phyloP scores from a whole-genome alignment of 2,113 vertebrate species.

The Speoplatyrhinus poulsoni region DNA sequence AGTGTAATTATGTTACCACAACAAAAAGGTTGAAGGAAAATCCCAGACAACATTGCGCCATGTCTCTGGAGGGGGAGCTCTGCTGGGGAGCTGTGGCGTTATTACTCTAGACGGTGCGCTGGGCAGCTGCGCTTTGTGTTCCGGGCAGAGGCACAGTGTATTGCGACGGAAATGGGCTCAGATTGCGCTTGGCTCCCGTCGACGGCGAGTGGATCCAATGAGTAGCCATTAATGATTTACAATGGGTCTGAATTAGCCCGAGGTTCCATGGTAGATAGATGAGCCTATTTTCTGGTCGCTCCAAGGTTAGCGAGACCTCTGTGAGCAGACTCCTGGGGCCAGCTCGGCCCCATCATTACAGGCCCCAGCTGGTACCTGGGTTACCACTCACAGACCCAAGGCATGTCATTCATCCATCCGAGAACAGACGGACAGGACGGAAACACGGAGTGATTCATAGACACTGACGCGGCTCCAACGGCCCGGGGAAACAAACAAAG shows the following conservation, averaged over 20 bases:
- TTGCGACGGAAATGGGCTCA: background rate
- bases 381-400: conserved; percentile 36
- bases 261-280: conserved; percentile 60
- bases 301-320: conserved; percentile 57
- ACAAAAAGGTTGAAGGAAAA: conserved; percentile 3
- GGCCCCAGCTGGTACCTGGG: conserved; percentile 48
- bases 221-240: conserved; percentile 49
- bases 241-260: conserved; percentile 39
- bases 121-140: background rate
- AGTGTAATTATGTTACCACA: background rate
- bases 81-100: background rate
- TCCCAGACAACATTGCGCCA: background rate
- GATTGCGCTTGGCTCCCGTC: background rate
- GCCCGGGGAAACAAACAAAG: background rate
- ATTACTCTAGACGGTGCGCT: background rate
- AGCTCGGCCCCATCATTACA: conserved; percentile 47
- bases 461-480: background rate
- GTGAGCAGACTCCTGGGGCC: conserved; percentile 30
- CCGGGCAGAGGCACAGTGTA: background rate
- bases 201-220: conserved; percentile 32
- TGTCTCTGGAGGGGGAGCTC: conserved; percentile 6
- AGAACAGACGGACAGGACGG: conserved; percentile 10
- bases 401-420: conserved; percentile 48
- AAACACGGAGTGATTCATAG: background rate
- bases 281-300: conserved; percentile 54